Evolutionary conservation across 2,888 invertebrate genomes (phyloP), one percentile per base, ranked within the genome.

Genomic region (Choristoneura rosaceana): DNA sequence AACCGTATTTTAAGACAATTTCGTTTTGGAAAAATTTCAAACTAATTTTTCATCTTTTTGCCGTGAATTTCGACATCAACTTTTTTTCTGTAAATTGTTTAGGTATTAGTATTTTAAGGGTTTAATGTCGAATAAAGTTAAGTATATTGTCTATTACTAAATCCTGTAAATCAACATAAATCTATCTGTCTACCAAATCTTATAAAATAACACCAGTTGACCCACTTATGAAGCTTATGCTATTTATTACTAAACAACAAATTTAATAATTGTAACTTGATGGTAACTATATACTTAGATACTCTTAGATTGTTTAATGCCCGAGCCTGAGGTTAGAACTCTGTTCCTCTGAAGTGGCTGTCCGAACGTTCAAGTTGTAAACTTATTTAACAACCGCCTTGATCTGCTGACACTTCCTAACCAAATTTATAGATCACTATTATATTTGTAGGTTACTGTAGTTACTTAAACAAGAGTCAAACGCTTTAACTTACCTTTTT

Each of bases 371-470:
- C 15, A 33, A 67, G 38, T 45, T 67, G 52, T 38, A 33, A 67
- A 63, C 62, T 71, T 34, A 34, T 47, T 62, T 71, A 41, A 47
- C 55, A 55, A 47, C 62, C 15, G 34, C 50, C 62, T 63, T 71
- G 67, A 47, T 67, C 47, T 47, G 45, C 61, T 59, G 67, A 62
- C 67, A 58, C 62, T 47, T 68, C 45, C 14, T 4, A 63, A 25
- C 67, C 33, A 38, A 61, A 45, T 71, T 62, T 55, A 17, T 12
- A 17, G 50, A 55, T 14, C 41, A 34, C 43, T 50, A 25, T 14
- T 38, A 50, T 47, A 47, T 33, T 33, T 67, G 47, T 47, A 65
- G 17, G 12, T 41, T 64, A 61, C 15, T 4, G 5, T 38, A 38
- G 38, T 38, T 7, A 38, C 38, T 34, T 5, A 34, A 34, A 34